Percentiles rank a stretch among this genome's conserved stretches.
phyloP scores from a whole-genome alignment of 2,888 invertebrate species.

The Agrypnus murinus region DNA sequence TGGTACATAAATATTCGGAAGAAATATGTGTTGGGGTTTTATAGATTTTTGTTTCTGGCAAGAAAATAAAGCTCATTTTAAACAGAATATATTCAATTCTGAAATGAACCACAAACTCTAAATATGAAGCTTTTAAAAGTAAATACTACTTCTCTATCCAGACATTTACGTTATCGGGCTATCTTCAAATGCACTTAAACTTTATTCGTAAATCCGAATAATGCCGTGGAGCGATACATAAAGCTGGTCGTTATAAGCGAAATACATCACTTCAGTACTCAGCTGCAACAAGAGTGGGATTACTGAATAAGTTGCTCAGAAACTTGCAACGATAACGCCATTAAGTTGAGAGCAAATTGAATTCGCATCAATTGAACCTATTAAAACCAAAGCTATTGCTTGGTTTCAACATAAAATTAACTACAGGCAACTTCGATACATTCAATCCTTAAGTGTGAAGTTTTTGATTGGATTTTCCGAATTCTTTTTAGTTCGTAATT shows the following conservation, averaged over 20 bases:
- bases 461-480: neutral
- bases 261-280: constrained; percentile 21
- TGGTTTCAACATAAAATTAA: constrained; percentile 2
- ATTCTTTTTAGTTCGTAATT: neutral
- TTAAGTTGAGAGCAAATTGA: constrained; percentile 28
- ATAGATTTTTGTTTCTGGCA: no score
- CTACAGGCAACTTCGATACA: neutral
- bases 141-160: constrained; percentile 9
- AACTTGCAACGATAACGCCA: constrained; percentile 19
- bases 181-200: constrained; percentile 22
- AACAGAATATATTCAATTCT: no score
- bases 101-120: neutral
- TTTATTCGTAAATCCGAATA: constrained; percentile 23
- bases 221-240: constrained; percentile 8
- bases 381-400: constrained; percentile 20
- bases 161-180: constrained; percentile 4
- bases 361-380: constrained; percentile 17
- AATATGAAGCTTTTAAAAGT: neutral
- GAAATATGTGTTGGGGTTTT: neutral
- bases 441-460: neutral
- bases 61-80: no score
- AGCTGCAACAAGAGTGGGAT: constrained; percentile 22
- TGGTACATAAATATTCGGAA: neutral
- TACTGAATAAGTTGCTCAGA: constrained; percentile 13
- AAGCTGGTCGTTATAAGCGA: constrained; percentile 28